phyloP scores from a whole-genome alignment of 2,113 vertebrate genomes.

The Aptenodytes patagonicus region DNA sequence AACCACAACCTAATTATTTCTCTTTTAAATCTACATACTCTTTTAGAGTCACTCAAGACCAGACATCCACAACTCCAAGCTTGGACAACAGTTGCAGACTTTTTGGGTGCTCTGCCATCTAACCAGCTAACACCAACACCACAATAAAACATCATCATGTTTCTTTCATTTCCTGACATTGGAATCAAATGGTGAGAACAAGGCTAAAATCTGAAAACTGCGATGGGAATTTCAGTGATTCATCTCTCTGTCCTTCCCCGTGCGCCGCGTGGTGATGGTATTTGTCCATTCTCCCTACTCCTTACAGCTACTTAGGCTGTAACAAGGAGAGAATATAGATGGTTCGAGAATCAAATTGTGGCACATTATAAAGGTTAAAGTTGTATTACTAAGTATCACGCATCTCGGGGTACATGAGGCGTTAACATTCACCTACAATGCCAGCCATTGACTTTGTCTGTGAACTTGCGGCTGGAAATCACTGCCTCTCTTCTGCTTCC shows the following conservation, averaged over 20 bases:
- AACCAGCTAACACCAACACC: background rate
- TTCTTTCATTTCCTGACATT: constrained; percentile 12
- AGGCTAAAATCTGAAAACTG: background rate
- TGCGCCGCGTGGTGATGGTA: background rate
- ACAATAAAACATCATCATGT: background rate
- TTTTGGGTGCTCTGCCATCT: background rate
- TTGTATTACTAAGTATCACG: constrained; percentile 16
- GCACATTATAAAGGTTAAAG: constrained; percentile 46
- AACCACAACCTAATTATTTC: background rate
- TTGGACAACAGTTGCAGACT: background rate
- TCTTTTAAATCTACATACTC: background rate
- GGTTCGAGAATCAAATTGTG: background rate
- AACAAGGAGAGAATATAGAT: constrained; percentile 21
- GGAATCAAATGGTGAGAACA: background rate
- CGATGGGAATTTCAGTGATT: constrained; percentile 2
- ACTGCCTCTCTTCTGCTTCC: background rate
- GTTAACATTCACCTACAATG: background rate
- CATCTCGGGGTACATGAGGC: background rate
- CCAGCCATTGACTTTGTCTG: background rate
- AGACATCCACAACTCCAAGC: background rate
- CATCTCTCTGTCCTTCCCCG: constrained; percentile 1
- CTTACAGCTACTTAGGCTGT: constrained; percentile 21
- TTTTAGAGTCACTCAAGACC: background rate
- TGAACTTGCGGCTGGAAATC: background rate
- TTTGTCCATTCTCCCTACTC: background rate